Conservation (phyloP, 2,888 invertebrate genomes). For the Bombyx huttoni region DNA sequence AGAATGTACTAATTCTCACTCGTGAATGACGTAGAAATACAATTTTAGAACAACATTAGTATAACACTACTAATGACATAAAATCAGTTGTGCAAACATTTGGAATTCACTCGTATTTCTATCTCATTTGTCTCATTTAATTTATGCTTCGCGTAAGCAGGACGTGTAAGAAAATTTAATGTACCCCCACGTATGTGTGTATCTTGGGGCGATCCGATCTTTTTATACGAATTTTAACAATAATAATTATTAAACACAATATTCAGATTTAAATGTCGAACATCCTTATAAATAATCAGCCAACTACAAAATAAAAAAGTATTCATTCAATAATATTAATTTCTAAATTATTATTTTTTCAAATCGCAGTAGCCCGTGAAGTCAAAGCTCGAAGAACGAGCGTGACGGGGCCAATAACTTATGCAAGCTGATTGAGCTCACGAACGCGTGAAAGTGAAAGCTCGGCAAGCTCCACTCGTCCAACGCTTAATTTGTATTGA, state of each 20-base stretch:
- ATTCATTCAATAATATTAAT: no score
- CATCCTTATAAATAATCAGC: no score
- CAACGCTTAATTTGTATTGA: slow-evolving; percentile 23
- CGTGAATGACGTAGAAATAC: background rate
- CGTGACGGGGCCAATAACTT: slow-evolving; percentile 23
- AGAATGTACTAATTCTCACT: no score
- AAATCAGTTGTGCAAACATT: slow-evolving; percentile 20
- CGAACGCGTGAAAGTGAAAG: slow-evolving; percentile 50
- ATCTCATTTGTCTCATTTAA: background rate
- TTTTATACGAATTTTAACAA: no score
- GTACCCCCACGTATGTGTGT: no score
- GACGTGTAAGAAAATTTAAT: background rate
- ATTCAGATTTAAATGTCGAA: no score
- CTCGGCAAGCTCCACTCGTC: slow-evolving; percentile 11
- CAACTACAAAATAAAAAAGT: no score
- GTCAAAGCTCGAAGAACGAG: slow-evolving; percentile 6
- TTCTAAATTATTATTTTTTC: no score
- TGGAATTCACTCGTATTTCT: background rate
- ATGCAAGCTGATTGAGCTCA: slow-evolving; percentile 21
- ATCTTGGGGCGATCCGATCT: no score
- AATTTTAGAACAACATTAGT: slow-evolving; percentile 21
- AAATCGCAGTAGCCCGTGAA: no score
- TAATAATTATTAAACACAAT: no score
- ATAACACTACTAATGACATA: slow-evolving; percentile 17
- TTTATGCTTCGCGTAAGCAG: background rate